Conservation (phyloP, 2,797 vertebrate genomes). For the Urosaurus nigricauda region DNA sequence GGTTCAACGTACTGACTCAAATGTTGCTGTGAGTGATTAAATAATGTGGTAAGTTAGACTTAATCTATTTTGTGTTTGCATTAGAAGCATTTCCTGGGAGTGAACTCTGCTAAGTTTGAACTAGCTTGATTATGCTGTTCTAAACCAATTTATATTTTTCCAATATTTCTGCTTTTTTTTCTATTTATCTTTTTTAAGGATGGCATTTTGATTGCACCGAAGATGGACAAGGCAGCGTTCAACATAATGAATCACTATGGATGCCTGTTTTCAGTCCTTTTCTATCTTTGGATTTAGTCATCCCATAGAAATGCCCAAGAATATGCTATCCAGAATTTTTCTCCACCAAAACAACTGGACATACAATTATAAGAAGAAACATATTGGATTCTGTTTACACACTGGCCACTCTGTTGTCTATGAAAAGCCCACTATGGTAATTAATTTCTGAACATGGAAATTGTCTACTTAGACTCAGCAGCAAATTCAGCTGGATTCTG, state of each 20-base stretch:
- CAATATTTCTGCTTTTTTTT: neutral
- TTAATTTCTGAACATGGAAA: too few relatives aligned
- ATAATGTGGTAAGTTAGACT: constrained; percentile 35
- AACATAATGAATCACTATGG: neutral
- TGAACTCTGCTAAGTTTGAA: neutral
- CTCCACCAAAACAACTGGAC: neutral
- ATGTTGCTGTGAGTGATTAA: constrained; percentile 37
- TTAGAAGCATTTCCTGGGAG: constrained; percentile 22
- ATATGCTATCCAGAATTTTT: neutral
- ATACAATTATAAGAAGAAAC: too few relatives aligned
- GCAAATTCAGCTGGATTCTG: too few relatives aligned
- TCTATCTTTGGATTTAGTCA: neutral
- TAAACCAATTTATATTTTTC: neutral
- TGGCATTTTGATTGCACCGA: neutral
- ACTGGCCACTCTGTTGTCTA: too few relatives aligned
- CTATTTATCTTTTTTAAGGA: neutral
- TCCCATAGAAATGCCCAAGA: neutral
- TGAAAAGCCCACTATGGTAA: too few relatives aligned
- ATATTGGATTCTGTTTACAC: neutral
- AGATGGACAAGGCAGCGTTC: neutral
- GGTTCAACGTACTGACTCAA: constrained; percentile 47
- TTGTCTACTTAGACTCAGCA: too few relatives aligned
- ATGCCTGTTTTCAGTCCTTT: neutral
- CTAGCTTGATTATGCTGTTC: neutral
- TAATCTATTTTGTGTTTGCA: constrained; percentile 22